Conservation (phyloP, 2,113 vertebrate genomes). For the Carassius gibelio region DNA sequence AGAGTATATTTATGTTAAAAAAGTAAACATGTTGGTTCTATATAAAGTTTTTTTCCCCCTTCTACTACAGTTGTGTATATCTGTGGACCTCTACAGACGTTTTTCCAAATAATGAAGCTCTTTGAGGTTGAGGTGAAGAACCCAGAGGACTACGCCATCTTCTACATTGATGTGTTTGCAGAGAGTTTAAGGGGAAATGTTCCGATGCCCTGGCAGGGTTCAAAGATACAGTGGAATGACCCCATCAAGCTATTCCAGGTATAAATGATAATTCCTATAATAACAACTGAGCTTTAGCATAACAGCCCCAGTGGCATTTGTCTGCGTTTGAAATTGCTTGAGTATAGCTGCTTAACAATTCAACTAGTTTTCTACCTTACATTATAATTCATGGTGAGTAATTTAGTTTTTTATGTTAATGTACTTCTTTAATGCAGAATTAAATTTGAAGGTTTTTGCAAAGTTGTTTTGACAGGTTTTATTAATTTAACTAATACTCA, state of each 20-base stretch:
- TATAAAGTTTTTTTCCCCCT: conserved; percentile 6
- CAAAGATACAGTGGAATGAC: conserved; percentile 75
- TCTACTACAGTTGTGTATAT: conserved; percentile 86
- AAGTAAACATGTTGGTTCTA: no score
- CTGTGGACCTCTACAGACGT: conserved; percentile 87
- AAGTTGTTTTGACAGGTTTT: conserved; percentile 11
- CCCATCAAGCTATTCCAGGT: conserved; percentile 91
- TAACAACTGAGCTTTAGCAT: neutral
- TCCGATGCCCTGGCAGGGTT: conserved; percentile 90
- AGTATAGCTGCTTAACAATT: neutral
- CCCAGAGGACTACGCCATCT: no score
- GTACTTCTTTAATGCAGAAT: neutral
- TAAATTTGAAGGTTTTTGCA: neutral
- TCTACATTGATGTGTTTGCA: no score
- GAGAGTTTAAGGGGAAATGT: no score
- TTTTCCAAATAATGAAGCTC: no score
- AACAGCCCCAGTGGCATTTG: neutral
- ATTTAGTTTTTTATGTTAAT: neutral
- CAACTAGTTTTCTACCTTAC: neutral
- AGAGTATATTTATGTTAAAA: no score
- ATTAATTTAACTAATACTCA: conserved; percentile 4
- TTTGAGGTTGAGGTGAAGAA: no score
- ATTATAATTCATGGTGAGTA: neutral
- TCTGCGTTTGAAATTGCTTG: neutral
- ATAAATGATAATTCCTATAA: conserved; percentile 42